Percentiles rank a stretch among this genome's conserved stretches.
phyloP scores from a whole-genome alignment of 2,888 invertebrate genomes.

The Caenorhabditis sp. region DNA sequence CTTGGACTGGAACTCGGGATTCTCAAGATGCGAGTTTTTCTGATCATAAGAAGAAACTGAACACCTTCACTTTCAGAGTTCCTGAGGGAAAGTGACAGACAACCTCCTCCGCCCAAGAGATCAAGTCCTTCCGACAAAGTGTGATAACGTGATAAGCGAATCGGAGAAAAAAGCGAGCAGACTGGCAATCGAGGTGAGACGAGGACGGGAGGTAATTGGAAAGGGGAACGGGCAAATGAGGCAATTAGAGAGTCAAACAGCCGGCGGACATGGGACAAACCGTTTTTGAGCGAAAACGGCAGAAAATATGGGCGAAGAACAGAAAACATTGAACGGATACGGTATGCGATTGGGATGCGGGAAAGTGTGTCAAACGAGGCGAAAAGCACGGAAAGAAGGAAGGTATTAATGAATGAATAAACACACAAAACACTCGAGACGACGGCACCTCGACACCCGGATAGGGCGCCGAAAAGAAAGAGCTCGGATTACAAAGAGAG shows the following conservation, averaged over 20 bases:
- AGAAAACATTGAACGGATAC: constrained; percentile 8
- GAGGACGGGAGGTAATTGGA: constrained; percentile 5
- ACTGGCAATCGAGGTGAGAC: constrained; percentile 22
- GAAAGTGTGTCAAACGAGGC: constrained; percentile 17
- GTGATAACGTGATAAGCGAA: constrained; percentile 26
- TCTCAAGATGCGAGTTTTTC: too few relatives aligned
- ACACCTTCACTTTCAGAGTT: too few relatives aligned
- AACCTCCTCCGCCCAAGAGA: too few relatives aligned
- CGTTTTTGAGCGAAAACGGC: too few relatives aligned
- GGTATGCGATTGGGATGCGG: constrained; percentile 2
- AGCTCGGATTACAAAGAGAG: constrained; percentile 23
- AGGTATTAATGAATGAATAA: constrained; percentile 29
- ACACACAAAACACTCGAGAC: constrained; percentile 43
- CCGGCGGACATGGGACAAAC: too few relatives aligned
- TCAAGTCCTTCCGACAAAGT: too few relatives aligned
- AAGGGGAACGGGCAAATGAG: constrained; percentile 18
- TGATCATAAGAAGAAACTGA: too few relatives aligned
- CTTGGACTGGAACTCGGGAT: too few relatives aligned
- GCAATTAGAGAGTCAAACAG: constrained; percentile 17
- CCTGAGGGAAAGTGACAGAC: too few relatives aligned
- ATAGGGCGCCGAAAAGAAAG: constrained; percentile 3
- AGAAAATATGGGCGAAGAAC: background rate
- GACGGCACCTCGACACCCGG: background rate
- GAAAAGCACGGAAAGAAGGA: background rate
- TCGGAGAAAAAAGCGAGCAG: constrained; percentile 15